phyloP scores from a whole-genome alignment of 2,888 invertebrate genomes.

The Mimachlamys varia region DNA sequence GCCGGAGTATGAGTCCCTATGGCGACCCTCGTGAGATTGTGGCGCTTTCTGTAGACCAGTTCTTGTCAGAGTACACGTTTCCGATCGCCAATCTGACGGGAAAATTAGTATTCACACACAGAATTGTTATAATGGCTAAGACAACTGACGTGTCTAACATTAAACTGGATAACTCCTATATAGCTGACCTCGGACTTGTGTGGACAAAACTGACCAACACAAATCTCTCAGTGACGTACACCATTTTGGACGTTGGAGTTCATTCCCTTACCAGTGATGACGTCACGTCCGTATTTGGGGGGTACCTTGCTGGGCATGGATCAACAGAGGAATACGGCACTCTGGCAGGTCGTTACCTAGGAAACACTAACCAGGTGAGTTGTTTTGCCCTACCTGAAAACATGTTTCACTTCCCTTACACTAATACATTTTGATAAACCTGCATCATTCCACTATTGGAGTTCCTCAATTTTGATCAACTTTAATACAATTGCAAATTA shows the following conservation, averaged over 20 bases:
- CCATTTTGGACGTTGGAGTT: neutral
- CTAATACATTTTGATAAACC: no score
- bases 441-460: no score
- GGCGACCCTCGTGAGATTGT: neutral
- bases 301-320: neutral
- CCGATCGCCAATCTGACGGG: conserved; percentile 1
- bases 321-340: conserved; percentile 28
- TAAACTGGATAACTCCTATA: neutral
- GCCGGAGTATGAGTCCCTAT: neutral
- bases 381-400: neutral
- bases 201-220: neutral
- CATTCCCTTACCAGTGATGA: neutral
- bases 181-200: conserved; percentile 16
- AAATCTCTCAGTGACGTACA: neutral
- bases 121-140: neutral
- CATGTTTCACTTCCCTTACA: no score
- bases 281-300: neutral
- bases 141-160: neutral
- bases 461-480: no score
- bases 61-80: neutral
- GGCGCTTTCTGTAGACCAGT: neutral
- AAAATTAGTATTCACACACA: neutral
- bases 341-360: neutral
- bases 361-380: conserved; percentile 3
- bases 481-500: no score